Evolutionary conservation across 2,888 invertebrate genomes (phyloP), one percentile per base, ranked within the genome.

Genomic region (Embidobia sp.): DNA sequence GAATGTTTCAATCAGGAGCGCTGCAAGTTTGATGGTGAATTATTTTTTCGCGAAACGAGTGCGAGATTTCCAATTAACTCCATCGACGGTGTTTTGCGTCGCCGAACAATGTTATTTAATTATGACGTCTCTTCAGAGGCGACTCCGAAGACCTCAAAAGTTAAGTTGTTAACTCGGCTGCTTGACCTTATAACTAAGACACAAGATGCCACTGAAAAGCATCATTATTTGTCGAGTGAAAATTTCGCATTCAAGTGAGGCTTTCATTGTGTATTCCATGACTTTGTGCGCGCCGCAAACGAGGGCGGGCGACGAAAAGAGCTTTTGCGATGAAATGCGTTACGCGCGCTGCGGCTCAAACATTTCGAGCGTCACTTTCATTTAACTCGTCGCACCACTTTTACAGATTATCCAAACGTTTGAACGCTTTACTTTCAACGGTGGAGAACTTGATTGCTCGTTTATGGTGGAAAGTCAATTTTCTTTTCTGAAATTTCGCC

Each of bases 221-320:
- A 57, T 76, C 64, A 51, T 76, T 76, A 76, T 64, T 27, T 16
- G 69, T 59, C 64, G n/a, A 76, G 69, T 59, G 76, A 76, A 49
- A 35, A 63, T 63, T 69, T 46, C 16, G 16, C 37, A 67, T 48
- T 46, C 46, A 55, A 48, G 40, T 40, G 73, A 64, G 44, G 10
- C 53, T 64, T 49, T 19, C 49, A 49, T 22, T 44, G 57, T 33
- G 55, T 63, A 35, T 51, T 55, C 31, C 27, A 15, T 16, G 51
- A 35, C 48, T 67, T 37, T 27, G 37, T 8, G 51, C n/a, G n/a
- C n/a, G n/a, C n/a, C n/a, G n/a, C n/a, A n/a, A n/a, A n/a, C n/a
- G n/a, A n/a, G n/a, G 19, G 40, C 42, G 7, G 5, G 11, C 31
- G 27, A n/a, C 42, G n/a, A 10, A 51, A 15, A 49, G 48, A 48